These are phyloP conservation scores for Liparis tanakae DNA, from an alignment of 2,797 vertebrate genomes.

Conservation along the genomic window DNA sequence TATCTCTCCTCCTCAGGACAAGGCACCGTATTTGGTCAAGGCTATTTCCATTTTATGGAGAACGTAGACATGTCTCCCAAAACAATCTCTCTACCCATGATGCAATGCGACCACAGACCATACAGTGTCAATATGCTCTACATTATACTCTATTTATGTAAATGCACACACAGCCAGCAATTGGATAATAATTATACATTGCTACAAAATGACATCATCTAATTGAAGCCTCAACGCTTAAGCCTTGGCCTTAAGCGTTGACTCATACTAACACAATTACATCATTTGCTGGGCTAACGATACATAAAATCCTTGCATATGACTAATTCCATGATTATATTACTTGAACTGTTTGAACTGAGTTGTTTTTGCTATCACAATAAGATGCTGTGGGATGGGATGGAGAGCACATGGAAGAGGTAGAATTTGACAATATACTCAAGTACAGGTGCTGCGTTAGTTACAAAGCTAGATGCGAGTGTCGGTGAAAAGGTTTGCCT, in stretches of 20 bases:
- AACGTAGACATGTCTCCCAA: constrained; percentile 25
- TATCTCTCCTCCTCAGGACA: constrained; percentile 59
- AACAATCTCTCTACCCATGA: constrained; percentile 17
- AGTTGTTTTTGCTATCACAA: no score
- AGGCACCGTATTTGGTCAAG: constrained; percentile 36
- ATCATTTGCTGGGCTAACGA: not conserved
- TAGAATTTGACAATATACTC: no score
- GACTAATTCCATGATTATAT: not conserved
- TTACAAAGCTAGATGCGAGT: no score
- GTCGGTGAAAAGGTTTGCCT: not conserved
- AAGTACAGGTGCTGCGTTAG: no score
- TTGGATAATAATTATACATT: not conserved
- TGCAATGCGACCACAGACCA: constrained; percentile 23
- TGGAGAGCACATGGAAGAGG: no score
- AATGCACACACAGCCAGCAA: not conserved
- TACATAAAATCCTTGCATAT: not conserved
- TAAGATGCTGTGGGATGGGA: no score
- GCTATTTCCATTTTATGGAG: constrained; percentile 37
- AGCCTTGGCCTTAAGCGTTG: not conserved
- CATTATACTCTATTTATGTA: not conserved
- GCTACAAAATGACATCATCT: not conserved
- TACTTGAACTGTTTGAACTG: not conserved
- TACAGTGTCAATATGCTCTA: not conserved
- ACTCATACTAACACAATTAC: not conserved
- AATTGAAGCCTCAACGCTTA: not conserved